Evolutionary conservation across 1,140 invertebrate genomes (phyloP).

Genomic region (Camponotus pennsylvanicus): DNA sequence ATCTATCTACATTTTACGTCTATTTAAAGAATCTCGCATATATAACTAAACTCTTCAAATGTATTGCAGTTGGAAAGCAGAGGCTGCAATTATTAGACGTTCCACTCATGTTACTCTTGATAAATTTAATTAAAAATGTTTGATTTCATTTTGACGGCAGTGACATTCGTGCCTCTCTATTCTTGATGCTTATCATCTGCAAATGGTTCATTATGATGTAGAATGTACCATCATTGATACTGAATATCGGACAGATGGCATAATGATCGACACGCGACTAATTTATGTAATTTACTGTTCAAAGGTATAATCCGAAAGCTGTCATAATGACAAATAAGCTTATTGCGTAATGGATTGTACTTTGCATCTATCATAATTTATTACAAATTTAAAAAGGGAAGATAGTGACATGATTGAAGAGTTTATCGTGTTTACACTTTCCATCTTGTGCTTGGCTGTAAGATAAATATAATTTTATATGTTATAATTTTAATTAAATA

Average conservation of each 20-base stretch:
- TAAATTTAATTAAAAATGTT: conserved; percentile 52
- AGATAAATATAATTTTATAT: conserved; percentile 16
- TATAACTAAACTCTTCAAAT: background rate
- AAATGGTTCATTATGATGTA: conserved; percentile 25
- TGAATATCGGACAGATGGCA: conserved; percentile 2
- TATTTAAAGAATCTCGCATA: background rate
- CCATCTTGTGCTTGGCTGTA: background rate
- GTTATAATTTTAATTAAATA: background rate
- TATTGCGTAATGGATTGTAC: conserved; percentile 11
- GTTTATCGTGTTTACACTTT: background rate
- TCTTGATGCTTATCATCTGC: conserved; percentile 16
- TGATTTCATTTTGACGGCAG: background rate
- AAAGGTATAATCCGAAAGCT: conserved; percentile 31
- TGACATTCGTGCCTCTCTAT: conserved; percentile 18
- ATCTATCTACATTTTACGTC: background rate
- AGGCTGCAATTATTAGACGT: conserved; percentile 7
- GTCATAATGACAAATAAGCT: conserved; percentile 27
- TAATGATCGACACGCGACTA: conserved; percentile 30
- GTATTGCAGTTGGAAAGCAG: background rate
- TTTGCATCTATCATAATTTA: conserved; percentile 34
- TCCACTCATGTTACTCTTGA: background rate
- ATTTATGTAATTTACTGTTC: conserved; percentile 47
- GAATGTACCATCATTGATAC: conserved; percentile 28
- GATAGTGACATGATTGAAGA: conserved; percentile 4
- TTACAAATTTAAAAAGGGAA: conserved; percentile 20